phyloP scores from a whole-genome alignment of 1,140 invertebrate genomes.

The Bombus soroeensis region DNA sequence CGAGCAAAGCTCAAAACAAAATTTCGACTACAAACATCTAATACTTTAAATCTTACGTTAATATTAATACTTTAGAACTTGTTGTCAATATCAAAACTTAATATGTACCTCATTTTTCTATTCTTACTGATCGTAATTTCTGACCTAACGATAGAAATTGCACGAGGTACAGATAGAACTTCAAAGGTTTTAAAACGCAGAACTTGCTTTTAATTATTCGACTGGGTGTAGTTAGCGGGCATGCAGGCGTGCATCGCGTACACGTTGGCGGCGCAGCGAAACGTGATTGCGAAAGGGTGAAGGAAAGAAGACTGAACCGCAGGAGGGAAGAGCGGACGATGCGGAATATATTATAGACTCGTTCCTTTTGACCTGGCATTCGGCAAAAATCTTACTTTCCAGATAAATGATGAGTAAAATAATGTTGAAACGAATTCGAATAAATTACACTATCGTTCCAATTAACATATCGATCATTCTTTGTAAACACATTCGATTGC shows the following conservation, averaged over 20 bases:
- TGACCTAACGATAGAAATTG: not conserved
- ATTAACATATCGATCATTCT: conserved; percentile 19
- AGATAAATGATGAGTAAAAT: conserved; percentile 60
- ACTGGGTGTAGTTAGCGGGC: conserved; percentile 44
- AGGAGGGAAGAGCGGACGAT: conserved; percentile 53
- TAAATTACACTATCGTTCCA: conserved; percentile 5
- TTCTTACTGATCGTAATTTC: not conserved
- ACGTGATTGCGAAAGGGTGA: conserved; percentile 30
- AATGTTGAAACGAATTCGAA: conserved; percentile 42
- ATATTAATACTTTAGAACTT: not conserved
- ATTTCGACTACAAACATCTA: not conserved
- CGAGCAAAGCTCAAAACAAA: not conserved
- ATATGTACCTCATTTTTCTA: not conserved
- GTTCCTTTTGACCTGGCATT: conserved; percentile 64
- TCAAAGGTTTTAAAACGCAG: conserved; percentile 1
- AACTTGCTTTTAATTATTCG: conserved; percentile 70
- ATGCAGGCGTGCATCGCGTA: not conserved
- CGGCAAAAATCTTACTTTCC: conserved; percentile 56
- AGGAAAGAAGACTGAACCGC: conserved; percentile 47
- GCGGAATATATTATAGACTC: conserved; percentile 72
- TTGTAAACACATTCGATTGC: not conserved
- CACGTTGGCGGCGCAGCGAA: conserved; percentile 5
- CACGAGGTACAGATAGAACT: not conserved
- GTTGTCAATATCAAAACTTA: not conserved
- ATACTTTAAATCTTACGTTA: not conserved